Percentiles rank a stretch among this genome's conserved stretches.
These are phyloP conservation scores for Bhutanitis thaidina DNA, from an alignment of 2,888 invertebrate species.

Conservation along the genomic window DNA sequence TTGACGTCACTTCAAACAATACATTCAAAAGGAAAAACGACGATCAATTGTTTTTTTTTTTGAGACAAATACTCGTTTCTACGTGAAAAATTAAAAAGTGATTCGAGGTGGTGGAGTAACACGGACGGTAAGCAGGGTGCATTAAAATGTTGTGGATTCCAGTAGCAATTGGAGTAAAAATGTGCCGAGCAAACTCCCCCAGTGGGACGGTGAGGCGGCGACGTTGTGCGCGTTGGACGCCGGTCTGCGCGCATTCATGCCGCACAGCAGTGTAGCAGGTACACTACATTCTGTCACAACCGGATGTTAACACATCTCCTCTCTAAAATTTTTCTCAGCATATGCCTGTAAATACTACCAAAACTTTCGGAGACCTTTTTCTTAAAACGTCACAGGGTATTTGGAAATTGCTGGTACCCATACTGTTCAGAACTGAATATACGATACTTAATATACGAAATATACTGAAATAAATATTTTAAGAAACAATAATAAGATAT, in stretches of 20 bases:
- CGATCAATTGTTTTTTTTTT: not conserved
- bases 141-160: constrained; percentile 52
- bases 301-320: not conserved
- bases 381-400: no score
- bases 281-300: constrained; percentile 26
- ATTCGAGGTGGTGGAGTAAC: constrained; percentile 15
- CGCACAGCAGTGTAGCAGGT: constrained; percentile 56
- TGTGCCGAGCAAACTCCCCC: constrained; percentile 60
- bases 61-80: not conserved
- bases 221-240: constrained; percentile 59
- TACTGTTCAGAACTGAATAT: no score
- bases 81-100: not conserved
- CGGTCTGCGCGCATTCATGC: constrained; percentile 47
- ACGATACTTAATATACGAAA: no score
- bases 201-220: constrained; percentile 71
- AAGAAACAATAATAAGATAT: no score
- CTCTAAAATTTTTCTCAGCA: not conserved
- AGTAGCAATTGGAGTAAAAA: constrained; percentile 74
- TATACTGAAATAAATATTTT: no score
- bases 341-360: no score
- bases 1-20: constrained; percentile 17
- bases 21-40: not conserved
- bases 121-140: constrained; percentile 22
- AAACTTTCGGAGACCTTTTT: no score
- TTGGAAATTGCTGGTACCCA: no score